Percentiles rank a stretch among this genome's conserved stretches.
These are phyloP conservation scores for Laothoe populi DNA, from an alignment of 2,888 invertebrate species.

Conservation along the genomic window DNA sequence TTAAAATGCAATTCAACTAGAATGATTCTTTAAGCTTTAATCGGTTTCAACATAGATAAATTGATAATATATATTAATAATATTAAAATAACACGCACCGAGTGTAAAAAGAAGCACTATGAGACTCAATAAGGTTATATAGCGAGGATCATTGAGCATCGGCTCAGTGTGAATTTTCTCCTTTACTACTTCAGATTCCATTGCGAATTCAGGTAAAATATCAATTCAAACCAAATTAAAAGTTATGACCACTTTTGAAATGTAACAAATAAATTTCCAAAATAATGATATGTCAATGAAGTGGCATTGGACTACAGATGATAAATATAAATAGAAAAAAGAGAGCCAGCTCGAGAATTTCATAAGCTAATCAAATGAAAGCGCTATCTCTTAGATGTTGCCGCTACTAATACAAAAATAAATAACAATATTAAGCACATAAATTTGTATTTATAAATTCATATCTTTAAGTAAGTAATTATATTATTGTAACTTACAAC, in stretches of 20 bases:
- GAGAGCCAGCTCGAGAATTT: too few relatives aligned
- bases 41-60: background rate
- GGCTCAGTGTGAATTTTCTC: constrained; percentile 78
- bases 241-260: background rate
- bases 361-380: too few relatives aligned
- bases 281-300: background rate
- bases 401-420: too few relatives aligned
- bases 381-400: too few relatives aligned
- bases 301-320: background rate
- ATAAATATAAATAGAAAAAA: too few relatives aligned
- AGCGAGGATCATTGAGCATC: constrained; percentile 74
- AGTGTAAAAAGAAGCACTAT: constrained; percentile 72
- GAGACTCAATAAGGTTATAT: constrained; percentile 77
- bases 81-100: constrained; percentile 55
- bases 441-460: too few relatives aligned
- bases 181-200: constrained; percentile 76
- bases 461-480: too few relatives aligned
- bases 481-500: too few relatives aligned
- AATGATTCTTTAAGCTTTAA: background rate
- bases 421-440: too few relatives aligned
- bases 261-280: background rate
- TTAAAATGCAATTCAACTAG: background rate
- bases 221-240: background rate
- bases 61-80: background rate
- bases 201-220: constrained; percentile 35